These are phyloP conservation scores for Buathra laborator DNA, from an alignment of 2,888 invertebrate genomes.

Conservation along the genomic window DNA sequence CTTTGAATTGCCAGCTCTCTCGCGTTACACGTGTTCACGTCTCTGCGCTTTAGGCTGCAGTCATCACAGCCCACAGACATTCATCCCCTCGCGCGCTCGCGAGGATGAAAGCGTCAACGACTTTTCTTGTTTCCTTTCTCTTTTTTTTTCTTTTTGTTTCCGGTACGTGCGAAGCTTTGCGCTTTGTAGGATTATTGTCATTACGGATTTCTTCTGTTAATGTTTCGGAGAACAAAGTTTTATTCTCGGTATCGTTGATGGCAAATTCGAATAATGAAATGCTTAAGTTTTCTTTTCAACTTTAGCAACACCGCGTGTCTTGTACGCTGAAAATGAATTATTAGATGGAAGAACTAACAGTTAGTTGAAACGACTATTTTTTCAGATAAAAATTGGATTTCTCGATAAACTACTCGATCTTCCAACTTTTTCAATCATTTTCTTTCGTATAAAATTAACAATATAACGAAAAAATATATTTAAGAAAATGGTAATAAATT, in stretches of 20 bases:
- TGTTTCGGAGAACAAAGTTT: neutral
- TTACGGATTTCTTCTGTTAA: constrained; percentile 40
- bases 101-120: constrained; percentile 36
- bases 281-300: neutral
- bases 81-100: constrained; percentile 21
- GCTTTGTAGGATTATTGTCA: constrained; percentile 53
- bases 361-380: neutral
- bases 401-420: no score
- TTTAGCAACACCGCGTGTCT: neutral
- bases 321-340: no score
- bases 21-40: constrained; percentile 43
- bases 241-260: neutral
- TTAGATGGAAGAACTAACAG: neutral
- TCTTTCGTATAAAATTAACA: no score
- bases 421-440: no score
- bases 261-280: neutral
- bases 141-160: constrained; percentile 12
- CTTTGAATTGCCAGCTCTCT: constrained; percentile 45
- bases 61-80: constrained; percentile 12
- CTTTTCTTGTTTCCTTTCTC: constrained; percentile 22
- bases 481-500: no score
- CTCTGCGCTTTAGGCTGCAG: neutral
- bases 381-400: no score
- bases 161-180: constrained; percentile 54
- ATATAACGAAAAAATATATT: no score